Percentiles rank a stretch among this genome's conserved stretches.
Evolutionary conservation across 2,888 invertebrate species (phyloP).

Genomic region (Cactoblastis cactorum): DNA sequence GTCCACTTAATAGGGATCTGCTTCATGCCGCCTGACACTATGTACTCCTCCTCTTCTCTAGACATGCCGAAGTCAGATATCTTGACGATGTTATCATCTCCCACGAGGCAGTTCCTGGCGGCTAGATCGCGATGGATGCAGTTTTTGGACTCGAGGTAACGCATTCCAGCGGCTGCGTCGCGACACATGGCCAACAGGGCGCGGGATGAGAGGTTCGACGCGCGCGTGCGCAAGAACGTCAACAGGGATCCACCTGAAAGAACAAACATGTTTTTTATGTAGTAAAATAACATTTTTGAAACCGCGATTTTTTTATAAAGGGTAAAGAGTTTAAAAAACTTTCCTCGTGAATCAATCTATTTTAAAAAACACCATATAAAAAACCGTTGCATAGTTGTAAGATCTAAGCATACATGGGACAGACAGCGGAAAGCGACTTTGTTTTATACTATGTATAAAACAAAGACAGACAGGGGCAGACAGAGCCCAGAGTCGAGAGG

Average conservation of each 20-base stretch:
- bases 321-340: too few species aligned
- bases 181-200: constrained; percentile 93
- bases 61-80: constrained; percentile 99
- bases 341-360: too few species aligned
- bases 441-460: too few species aligned
- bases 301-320: too few species aligned
- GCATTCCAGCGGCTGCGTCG: constrained; percentile 96
- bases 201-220: constrained; percentile 80
- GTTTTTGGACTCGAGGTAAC: constrained; percentile 96
- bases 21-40: constrained; percentile 98
- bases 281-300: background rate
- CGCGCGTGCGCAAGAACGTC: constrained; percentile 91
- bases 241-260: constrained; percentile 91
- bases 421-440: too few species aligned
- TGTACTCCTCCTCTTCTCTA: constrained; percentile 96
- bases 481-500: too few species aligned
- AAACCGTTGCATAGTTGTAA: too few species aligned
- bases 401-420: too few species aligned
- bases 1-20: constrained; percentile 99
- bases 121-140: constrained; percentile 98
- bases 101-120: constrained; percentile 94
- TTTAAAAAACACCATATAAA: too few species aligned
- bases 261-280: too few species aligned
- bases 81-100: constrained; percentile 92
- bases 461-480: too few species aligned